Conservation (phyloP, 2,797 vertebrate species). For the Acanthiza pusilla region DNA sequence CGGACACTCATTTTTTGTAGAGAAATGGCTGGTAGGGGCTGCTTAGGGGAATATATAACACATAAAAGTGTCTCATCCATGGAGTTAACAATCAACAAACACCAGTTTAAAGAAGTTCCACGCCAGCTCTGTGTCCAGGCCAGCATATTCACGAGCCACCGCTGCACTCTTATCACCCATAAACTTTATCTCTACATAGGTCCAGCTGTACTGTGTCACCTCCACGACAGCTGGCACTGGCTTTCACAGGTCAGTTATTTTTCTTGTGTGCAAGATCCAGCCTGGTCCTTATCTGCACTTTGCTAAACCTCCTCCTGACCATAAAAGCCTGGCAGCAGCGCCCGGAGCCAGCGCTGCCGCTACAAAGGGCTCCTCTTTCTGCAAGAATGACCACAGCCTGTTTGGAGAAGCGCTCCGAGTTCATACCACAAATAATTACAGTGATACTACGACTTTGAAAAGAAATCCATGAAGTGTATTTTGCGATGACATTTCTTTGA, state of each 20-base stretch:
- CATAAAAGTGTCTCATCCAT: background rate
- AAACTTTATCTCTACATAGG: background rate
- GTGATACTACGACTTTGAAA: background rate
- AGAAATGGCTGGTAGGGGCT: background rate
- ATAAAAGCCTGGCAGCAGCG: background rate
- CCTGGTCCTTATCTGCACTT: constrained; percentile 18
- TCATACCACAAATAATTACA: background rate
- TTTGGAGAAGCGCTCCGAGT: background rate
- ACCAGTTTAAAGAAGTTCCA: background rate
- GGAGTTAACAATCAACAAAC: background rate
- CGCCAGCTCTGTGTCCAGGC: background rate
- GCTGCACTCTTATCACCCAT: background rate
- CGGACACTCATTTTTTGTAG: background rate
- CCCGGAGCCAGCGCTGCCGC: background rate
- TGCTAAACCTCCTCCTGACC: background rate
- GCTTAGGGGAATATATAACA: background rate
- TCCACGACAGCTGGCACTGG: background rate
- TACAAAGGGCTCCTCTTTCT: background rate
- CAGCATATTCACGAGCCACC: background rate
- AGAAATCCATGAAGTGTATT: background rate
- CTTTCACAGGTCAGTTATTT: background rate
- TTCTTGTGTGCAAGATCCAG: background rate
- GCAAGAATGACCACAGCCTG: background rate
- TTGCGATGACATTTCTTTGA: background rate
- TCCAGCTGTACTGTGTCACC: background rate